Base-by-base conservation (phyloP, 30 jellyfish, hydroid and myxozoan genomes). In the Clytia hemisphaerica region DNA sequence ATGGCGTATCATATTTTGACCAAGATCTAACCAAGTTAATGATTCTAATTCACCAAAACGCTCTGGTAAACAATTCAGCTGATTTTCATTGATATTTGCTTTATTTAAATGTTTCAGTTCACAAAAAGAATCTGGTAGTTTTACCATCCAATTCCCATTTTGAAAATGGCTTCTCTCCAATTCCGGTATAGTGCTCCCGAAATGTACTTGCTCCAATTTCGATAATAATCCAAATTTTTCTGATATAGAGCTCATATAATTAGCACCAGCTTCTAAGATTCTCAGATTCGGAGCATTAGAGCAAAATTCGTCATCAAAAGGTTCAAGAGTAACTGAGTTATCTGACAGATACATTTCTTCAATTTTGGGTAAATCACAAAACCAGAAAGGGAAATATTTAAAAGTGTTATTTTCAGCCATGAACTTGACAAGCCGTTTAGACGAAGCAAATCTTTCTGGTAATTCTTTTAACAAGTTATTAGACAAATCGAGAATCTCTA, bases 111-210 rank as follows among this genome's bases (percentile, higher is more conserved):
- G 60, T 15, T 33, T 44, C 36, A 88, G 81, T 30, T 49, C 54
- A 3, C 92, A 65, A 62, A 88, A 75, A 18, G 87, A 33, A 3
- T 88, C 93, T 25, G 97, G 97, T 25, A 88, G 44, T 0, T 10
- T 24, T 2, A 48, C 45, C 3, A 88, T 45, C 97, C 97, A 88
- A 50, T 88, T 88, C 22, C 97, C 97, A 69, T 87, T 88, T 47
- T 80, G 97, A 58, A 88, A 88, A 64, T 74, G 53, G 61, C 97
- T 80, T 42, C 94, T 51, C 60, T 88, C 97, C 31, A 88, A 82
- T 69, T 88, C 97, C 47, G 4, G 46, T 79, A 74, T 73, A 29
- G 93, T 75, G 57, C 94, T 88, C 1, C 97, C 97, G 48, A 88
- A 65, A 61, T 75, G 94, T 30, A 88, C 31, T 19, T 21, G 12